phyloP scores from a whole-genome alignment of 1,140 invertebrate genomes.

The Drosophila ercepeae region DNA sequence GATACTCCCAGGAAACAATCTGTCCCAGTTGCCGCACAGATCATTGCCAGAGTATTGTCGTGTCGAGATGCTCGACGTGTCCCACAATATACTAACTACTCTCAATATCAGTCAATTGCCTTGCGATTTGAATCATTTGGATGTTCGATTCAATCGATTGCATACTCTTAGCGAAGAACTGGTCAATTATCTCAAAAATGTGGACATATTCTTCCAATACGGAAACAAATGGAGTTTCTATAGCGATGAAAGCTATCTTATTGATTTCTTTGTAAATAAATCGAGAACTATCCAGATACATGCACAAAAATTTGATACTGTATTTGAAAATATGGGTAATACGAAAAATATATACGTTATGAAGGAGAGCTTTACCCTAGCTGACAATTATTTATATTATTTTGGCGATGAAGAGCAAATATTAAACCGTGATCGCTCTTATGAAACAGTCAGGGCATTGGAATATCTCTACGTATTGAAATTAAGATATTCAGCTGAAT shows the following conservation, averaged over 20 bases:
- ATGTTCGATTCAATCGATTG: constrained; percentile 11
- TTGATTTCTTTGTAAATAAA: background rate
- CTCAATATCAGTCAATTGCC: background rate
- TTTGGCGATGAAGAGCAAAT: constrained; percentile 1
- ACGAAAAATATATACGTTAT: background rate
- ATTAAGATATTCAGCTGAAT: background rate
- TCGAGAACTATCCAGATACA: background rate
- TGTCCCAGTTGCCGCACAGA: background rate
- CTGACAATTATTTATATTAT: background rate
- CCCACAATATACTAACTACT: background rate
- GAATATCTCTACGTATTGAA: background rate
- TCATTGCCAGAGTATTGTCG: constrained; percentile 1
- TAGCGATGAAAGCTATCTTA: background rate
- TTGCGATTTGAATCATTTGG: background rate
- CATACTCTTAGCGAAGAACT: background rate
- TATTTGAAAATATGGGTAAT: constrained; percentile 5
- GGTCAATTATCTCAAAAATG: background rate
- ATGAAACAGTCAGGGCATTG: background rate
- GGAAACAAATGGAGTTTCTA: constrained; percentile 17
- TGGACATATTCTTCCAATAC: constrained; percentile 3
- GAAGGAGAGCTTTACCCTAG: background rate
- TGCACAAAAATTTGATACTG: background rate
- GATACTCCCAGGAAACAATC: background rate
- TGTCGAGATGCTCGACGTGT: constrained; percentile 7
- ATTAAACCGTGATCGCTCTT: too few species aligned